Conservation (phyloP, 1,140 invertebrate species). For the Heliconius himera region DNA sequence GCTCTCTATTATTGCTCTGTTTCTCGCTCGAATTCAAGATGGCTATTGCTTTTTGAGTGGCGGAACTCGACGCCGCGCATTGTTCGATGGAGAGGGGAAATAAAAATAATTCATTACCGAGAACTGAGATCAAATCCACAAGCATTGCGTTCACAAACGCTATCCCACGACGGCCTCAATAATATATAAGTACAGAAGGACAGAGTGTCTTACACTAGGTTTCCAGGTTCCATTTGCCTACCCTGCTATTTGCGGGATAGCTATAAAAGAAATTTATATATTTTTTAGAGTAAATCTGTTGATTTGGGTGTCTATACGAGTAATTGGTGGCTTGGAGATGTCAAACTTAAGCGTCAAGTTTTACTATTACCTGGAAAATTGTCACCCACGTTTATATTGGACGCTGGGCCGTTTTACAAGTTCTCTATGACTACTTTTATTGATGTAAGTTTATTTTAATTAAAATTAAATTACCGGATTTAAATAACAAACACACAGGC, state of each 20-base stretch:
- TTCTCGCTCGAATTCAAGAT: no score
- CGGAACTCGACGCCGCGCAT: no score
- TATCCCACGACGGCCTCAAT: no score
- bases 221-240: background rate
- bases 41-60: no score
- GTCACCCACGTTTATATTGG: conserved; percentile 27
- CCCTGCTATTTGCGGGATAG: background rate
- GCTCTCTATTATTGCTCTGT: no score
- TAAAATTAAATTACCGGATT: background rate
- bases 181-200: no score
- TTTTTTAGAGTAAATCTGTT: conserved; percentile 37
- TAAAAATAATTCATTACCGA: no score
- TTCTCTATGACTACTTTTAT: conserved; percentile 48
- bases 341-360: conserved; percentile 26
- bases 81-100: no score
- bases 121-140: no score
- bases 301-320: conserved; percentile 43
- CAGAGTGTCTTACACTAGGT: no score
- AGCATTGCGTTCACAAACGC: no score
- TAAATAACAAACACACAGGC: no score
- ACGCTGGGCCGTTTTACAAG: conserved; percentile 44
- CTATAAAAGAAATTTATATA: background rate
- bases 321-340: conserved; percentile 45
- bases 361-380: conserved; percentile 47
- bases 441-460: conserved; percentile 1